Base-by-base conservation (phyloP, 2,113 vertebrate genomes). In the Menidia beryllina region DNA sequence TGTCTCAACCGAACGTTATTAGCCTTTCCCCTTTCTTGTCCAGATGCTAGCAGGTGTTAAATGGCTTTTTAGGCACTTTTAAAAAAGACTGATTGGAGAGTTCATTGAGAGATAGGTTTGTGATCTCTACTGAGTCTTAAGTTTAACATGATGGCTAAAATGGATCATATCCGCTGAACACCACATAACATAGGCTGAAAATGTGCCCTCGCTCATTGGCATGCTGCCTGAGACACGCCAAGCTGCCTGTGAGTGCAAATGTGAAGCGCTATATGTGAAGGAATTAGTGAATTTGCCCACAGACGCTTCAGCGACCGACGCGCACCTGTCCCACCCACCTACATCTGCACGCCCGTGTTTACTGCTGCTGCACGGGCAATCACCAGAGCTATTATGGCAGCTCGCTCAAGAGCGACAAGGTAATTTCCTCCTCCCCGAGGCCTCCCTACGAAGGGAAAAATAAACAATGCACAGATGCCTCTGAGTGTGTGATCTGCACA, bases 401-500 rank as follows among this genome's bases (percentile, higher is more conserved):
- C 65, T 25, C 27, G 5, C 38, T 70, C 79, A 75, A 34, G 50
- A 73, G 77, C 64, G 38, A 79, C 72, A 59, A 55, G 77, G 61
- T 84, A 49, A 79, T 83, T 84, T 79, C 72, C 72, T 81, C 47
- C 57, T 51, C 69, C 77, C 74, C 74, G 65, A 36, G 77, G 80
- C 51, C 38, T 72, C 60, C 30, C 53, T 15, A n/a, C 25, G 67
- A 71, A 13, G 55, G 26, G 55, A 61, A 27, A 43, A 79, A 55
- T 59, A 77, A 88, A 81, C 69, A 70, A 75, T 26, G 52, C 66
- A 52, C n/a, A 39, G 71, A 72, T 5, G 43, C 64, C 54, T 45
- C 34, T 4, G 76, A 70, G 49, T 64, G 48, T 10, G 5, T 21
- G 14, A 56, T 25, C 54, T 5, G 27, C 61, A 59, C 63, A 72